Percentiles rank a stretch among this genome's conserved stretches.
phyloP scores from a whole-genome alignment of 1,140 invertebrate genomes.

The Camponotus vicinus region DNA sequence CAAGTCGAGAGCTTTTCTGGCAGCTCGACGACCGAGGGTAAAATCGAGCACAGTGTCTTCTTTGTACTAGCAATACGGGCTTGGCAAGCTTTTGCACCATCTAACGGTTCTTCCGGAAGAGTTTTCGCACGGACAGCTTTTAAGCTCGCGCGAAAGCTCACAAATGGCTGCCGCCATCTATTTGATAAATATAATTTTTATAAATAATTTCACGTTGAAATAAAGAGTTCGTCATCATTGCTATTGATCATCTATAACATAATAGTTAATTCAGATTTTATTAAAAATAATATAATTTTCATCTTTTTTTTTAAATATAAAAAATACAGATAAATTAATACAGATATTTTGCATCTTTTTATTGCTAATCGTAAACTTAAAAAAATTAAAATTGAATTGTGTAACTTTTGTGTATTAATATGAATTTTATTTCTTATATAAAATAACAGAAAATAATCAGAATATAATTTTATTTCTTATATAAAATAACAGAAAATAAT shows the following conservation, averaged over 20 bases:
- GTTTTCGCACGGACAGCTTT: constrained; percentile 59
- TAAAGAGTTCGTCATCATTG: background rate
- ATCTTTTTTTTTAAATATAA: background rate
- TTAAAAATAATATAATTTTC: background rate
- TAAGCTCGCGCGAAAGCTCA: constrained; percentile 58
- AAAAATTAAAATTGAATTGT: background rate
- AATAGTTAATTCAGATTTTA: background rate
- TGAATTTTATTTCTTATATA: background rate
- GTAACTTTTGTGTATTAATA: background rate
- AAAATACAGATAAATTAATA: background rate
- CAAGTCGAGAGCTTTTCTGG: constrained; percentile 33
- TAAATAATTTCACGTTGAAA: constrained; percentile 12
- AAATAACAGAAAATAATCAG: too few relatives aligned
- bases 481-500: too few relatives aligned
- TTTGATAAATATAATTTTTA: constrained; percentile 3
- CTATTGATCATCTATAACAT: background rate
- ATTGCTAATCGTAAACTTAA: background rate
- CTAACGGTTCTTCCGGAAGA: constrained; percentile 64
- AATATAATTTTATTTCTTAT: background rate
- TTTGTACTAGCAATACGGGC: constrained; percentile 41
- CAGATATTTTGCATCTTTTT: background rate
- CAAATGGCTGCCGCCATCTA: constrained; percentile 69
- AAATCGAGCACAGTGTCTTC: constrained; percentile 26
- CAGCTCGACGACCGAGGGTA: constrained; percentile 37
- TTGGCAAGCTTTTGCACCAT: constrained; percentile 68